Evolutionary conservation across 2,888 invertebrate species (phyloP).

Genomic region (Leistus spinibarbis): DNA sequence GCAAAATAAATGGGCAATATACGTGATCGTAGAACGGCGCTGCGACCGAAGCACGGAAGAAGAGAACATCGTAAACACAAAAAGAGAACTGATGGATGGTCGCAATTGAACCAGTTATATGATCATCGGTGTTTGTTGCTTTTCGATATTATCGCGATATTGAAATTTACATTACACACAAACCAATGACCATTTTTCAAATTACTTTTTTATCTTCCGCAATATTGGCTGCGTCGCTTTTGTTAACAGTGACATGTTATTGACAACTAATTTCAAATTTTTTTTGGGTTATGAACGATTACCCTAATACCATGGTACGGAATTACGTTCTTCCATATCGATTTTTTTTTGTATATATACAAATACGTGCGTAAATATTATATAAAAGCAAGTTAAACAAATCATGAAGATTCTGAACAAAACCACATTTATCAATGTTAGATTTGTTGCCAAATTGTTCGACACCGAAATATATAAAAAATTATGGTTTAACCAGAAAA

Average conservation of each 20-base stretch:
- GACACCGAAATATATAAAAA: too few species aligned
- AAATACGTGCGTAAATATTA: too few species aligned
- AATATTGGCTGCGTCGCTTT: neutral
- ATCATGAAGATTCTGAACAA: too few species aligned
- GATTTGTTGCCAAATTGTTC: too few species aligned
- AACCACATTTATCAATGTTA: too few species aligned
- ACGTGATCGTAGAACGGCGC: slow-evolving; percentile 4
- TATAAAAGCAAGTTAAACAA: too few species aligned
- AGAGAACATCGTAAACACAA: too few species aligned
- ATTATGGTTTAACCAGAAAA: too few species aligned
- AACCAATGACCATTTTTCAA: neutral
- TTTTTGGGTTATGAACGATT: neutral
- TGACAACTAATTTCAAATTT: neutral
- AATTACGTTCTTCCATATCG: neutral
- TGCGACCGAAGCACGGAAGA: neutral
- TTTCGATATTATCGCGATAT: neutral
- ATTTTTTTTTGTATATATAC: neutral
- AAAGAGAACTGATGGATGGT: slow-evolving; percentile 1
- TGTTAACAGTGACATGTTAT: neutral
- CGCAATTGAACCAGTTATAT: slow-evolving; percentile 1
- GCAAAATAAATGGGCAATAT: slow-evolving; percentile 20
- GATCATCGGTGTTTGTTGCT: neutral
- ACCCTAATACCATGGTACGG: neutral
- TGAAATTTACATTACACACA: neutral
- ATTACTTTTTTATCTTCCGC: neutral